Percentiles rank a stretch among this genome's conserved stretches.
Conservation (phyloP, 2,797 vertebrate species). For the Pelodytes ibericus region DNA sequence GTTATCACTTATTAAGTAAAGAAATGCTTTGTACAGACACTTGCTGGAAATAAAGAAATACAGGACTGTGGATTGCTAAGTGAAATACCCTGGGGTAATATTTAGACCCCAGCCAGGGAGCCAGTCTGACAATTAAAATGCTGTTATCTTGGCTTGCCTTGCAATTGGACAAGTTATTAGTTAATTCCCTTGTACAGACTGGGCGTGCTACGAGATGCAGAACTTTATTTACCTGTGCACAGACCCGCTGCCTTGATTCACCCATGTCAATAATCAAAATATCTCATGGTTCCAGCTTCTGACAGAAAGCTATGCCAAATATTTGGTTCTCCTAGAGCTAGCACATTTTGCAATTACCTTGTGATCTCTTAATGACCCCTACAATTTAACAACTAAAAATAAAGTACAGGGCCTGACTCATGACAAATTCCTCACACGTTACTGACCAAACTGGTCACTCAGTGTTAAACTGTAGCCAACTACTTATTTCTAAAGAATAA, state of each 20-base stretch:
- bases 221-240: background rate
- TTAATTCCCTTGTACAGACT: background rate
- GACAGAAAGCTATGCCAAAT: conserved; percentile 4
- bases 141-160: background rate
- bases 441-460: background rate
- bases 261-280: background rate
- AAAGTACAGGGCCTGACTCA: conserved; percentile 4
- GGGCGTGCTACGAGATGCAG: background rate
- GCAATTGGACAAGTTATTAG: too few relatives aligned
- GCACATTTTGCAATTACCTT: conserved; percentile 4
- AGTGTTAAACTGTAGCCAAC: background rate
- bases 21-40: too few relatives aligned
- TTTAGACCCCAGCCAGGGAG: background rate
- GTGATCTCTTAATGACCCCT: conserved; percentile 21
- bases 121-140: background rate
- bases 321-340: background rate
- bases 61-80: background rate
- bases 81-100: background rate
- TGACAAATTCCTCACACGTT: conserved; percentile 2
- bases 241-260: too few relatives aligned
- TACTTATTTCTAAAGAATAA: too few relatives aligned
- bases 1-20: too few relatives aligned
- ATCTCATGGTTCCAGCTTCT: background rate
- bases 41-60: too few relatives aligned
- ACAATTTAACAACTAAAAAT: conserved; percentile 17